phyloP scores from a whole-genome alignment of 2,797 vertebrate species.

The Decapterus maruadsi region DNA sequence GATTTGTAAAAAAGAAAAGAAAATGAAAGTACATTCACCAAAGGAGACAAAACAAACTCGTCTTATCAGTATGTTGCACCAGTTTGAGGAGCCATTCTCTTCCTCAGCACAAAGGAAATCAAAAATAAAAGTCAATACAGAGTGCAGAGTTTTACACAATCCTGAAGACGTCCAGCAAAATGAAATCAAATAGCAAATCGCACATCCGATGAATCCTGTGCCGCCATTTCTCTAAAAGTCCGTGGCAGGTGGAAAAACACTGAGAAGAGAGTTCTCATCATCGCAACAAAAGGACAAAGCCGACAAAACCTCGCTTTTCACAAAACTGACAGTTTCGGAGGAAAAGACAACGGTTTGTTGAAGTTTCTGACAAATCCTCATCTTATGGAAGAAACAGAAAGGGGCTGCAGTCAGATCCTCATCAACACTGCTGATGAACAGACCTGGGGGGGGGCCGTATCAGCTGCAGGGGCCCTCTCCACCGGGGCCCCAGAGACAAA shows the following conservation, averaged over 20 bases:
- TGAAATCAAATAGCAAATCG: conserved; percentile 3
- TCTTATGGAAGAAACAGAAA: neutral
- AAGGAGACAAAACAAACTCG: neutral
- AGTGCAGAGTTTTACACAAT: neutral
- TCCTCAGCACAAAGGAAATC: neutral
- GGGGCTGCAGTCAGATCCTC: conserved; percentile 3
- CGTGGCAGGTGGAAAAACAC: neutral
- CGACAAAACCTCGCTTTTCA: neutral
- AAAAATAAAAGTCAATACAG: neutral
- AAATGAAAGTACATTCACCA: neutral
- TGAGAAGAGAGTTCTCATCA: neutral
- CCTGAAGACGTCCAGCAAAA: neutral
- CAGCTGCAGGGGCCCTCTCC: neutral
- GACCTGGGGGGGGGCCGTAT: neutral
- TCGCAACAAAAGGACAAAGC: conserved; percentile 1
- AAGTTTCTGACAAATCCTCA: neutral
- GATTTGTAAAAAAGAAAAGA: neutral
- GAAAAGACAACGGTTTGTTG: neutral
- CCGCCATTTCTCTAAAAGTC: neutral
- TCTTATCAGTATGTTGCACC: neutral
- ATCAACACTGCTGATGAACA: neutral
- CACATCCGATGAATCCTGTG: neutral
- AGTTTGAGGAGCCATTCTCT: neutral
- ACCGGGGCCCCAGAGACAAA: conserved; percentile 6
- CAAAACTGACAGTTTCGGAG: neutral